Evolutionary conservation across 2,888 invertebrate species (phyloP), one percentile per base, ranked within the genome.

Genomic region (Noctua janthina): DNA sequence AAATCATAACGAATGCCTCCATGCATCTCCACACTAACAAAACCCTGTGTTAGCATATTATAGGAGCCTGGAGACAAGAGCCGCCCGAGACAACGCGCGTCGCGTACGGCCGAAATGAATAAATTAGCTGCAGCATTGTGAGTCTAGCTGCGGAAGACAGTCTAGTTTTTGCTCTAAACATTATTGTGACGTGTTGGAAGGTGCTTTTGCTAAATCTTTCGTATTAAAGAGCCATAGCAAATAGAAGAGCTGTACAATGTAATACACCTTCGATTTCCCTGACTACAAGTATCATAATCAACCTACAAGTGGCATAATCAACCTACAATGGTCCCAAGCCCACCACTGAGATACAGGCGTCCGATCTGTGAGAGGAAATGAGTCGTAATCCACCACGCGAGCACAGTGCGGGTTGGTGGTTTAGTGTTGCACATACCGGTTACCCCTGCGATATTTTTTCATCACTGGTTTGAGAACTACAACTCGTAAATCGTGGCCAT

Each of bases 121-220:
- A 85, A 85, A 86, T 85, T 86, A 86, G 56, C 23, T 75, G 69
- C 75, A 85, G 64, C 72, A 69, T 69, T 78, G 82, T 67, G 62
- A 70, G 59, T 66, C 69, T 66, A n/a, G 29, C 82, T 51, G 39
- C 46, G 43, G 20, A 59, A 29, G 78, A 74, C 67, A 15, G 20
- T 46, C 7, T 62, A 29, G 54, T 54, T 62, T 54, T 67, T 46
- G 23, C 46, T 72, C 35, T 78, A 78, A 72, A 64, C 69, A 29
- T 17, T 62, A 62, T 23, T 74, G 46, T n/a, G 13, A 10, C 43
- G 11, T 75, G 23, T 10, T 51, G 23, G 5, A 29, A 64, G 3
- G 1, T 10, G 23, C 43, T 67, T 59, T 56, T 56, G 35, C 15
- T 6, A 29, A 23, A 51, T 46, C 7, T 67, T 43, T n/a, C 43